Conservation (phyloP, 2,113 vertebrate species). For the Esox niger region DNA sequence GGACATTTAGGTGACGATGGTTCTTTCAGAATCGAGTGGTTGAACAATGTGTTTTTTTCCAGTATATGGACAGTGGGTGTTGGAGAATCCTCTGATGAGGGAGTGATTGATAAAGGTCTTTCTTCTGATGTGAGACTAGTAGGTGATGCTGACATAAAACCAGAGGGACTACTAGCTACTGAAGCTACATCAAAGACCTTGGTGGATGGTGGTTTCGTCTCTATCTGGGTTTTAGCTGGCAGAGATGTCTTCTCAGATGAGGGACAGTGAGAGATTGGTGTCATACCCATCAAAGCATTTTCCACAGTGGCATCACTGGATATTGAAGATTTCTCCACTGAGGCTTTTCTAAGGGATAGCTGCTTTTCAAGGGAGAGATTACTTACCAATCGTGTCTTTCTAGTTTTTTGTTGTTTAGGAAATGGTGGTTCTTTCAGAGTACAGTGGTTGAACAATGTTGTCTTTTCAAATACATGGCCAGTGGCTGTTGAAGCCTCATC, state of each 20-base stretch:
- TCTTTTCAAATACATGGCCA: constrained; percentile 24
- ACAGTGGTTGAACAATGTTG: constrained; percentile 26
- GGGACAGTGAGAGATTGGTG: constrained; percentile 1
- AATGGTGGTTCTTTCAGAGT: constrained; percentile 14
- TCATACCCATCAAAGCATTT: constrained; percentile 18
- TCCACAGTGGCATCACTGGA: constrained; percentile 27
- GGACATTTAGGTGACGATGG: constrained; percentile 32
- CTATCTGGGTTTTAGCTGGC: neutral
- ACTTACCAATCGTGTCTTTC: constrained; percentile 57
- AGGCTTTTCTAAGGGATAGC: constrained; percentile 59
- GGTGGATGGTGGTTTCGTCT: constrained; percentile 17
- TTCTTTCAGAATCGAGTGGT: constrained; percentile 16
- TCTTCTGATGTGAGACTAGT: constrained; percentile 47
- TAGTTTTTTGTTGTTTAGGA: constrained; percentile 44
- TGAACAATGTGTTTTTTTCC: neutral
- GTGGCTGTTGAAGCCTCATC: constrained; percentile 29
- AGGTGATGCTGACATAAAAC: constrained; percentile 37
- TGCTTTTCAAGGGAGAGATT: constrained; percentile 60
- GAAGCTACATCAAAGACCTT: constrained; percentile 6
- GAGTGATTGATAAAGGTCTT: constrained; percentile 31
- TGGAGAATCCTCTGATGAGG: constrained; percentile 41
- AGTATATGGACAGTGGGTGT: constrained; percentile 10
- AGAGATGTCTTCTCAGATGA: neutral
- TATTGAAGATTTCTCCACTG: constrained; percentile 50
- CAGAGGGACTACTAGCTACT: constrained; percentile 7